Evolutionary conservation across 2,113 vertebrate genomes (phyloP), one percentile per base, ranked within the genome.

Genomic region (Aramus guarauna): DNA sequence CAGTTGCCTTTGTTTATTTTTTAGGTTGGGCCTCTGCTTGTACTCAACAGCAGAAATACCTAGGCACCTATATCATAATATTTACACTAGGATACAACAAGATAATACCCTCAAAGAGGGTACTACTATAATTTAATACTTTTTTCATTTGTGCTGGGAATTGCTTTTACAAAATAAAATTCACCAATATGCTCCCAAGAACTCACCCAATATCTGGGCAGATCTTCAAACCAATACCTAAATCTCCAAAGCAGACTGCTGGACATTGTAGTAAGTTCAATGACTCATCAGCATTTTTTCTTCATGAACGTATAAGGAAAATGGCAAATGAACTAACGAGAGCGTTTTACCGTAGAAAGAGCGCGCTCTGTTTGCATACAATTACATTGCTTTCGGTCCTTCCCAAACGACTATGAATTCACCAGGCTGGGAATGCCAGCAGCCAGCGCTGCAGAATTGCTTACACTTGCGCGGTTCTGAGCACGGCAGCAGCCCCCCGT

Each of bases 1-100:
- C 90, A 85, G 92, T 84, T 89, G 73, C 79, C 48, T 94, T 47
- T 97, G 95, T 95, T 97, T 96, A 75, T 74, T 86, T 96, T 97
- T 83, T 12, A 93, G 94, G 94, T 0, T 94, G 72, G 93, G 79
- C 85, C 93, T 96, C 83, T 81, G 79, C 82, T 58, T 62, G 63
- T 52, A 45, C 66, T 87, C 83, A 58, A 48, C 36, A 90, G 94
- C 63, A 80, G n/a, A 82, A 89, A 58, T 17, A 79, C 66, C 77
- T 53, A 67, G 15, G 22, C 82, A 92, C 85, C 72, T 96, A 47
- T 66, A 91, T 22, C 16, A 37, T 15, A 95, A 94, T 88, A 91
- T 94, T 95, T 92, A 88, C 74, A 43, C 7, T 5, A 69, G 52
- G 60, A 43, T 79, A 56, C n/a, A n/a, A n/a, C n/a, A n/a, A n/a